These are phyloP conservation scores for Eucera pruinosa DNA, from an alignment of 2,888 invertebrate genomes.

Conservation along the genomic window DNA sequence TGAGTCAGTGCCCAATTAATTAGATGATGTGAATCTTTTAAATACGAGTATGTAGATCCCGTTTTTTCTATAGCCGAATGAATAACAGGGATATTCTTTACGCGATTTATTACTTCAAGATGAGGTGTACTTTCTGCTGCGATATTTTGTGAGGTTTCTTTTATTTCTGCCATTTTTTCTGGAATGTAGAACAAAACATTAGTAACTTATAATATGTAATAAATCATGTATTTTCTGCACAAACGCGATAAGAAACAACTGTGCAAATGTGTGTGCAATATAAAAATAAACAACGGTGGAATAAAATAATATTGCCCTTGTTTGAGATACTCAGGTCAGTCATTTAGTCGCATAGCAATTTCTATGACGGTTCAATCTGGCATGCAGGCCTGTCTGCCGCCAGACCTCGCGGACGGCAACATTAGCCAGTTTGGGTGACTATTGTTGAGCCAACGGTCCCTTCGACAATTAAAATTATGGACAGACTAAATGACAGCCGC, in stretches of 20 bases:
- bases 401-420: too few species aligned
- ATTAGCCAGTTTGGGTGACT: too few species aligned
- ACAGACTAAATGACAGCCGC: too few species aligned
- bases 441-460: too few species aligned
- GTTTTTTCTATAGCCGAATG: slow-evolving; percentile 82
- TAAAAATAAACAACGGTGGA: neutral
- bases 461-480: too few species aligned
- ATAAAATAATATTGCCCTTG: too few species aligned
- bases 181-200: slow-evolving; percentile 25
- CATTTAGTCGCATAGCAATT: too few species aligned
- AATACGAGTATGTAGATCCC: slow-evolving; percentile 79
- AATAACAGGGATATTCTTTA: slow-evolving; percentile 80
- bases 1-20: slow-evolving; percentile 86
- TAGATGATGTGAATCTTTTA: slow-evolving; percentile 85
- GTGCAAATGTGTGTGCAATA: neutral
- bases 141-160: slow-evolving; percentile 25
- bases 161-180: slow-evolving; percentile 65
- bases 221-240: neutral
- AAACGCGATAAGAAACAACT: too few species aligned
- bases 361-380: too few species aligned
- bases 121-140: slow-evolving; percentile 64
- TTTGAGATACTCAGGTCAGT: too few species aligned
- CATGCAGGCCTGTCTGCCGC: too few species aligned
- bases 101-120: slow-evolving; percentile 81
- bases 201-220: neutral